Evolutionary conservation across 2,113 vertebrate genomes (phyloP).

Genomic region (Hylia prasina): DNA sequence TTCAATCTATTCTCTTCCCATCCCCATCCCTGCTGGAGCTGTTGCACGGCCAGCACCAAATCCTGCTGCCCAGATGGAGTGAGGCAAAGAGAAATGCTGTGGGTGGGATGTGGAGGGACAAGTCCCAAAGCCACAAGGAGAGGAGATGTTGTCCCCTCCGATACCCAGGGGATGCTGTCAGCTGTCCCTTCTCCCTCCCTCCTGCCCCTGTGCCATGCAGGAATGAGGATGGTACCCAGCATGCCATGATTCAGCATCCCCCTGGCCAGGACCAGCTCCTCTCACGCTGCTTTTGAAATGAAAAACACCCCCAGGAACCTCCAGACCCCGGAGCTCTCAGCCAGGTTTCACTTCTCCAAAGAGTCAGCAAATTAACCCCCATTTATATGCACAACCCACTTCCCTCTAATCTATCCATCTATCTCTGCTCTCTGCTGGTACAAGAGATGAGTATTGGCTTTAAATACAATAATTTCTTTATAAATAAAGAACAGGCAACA

Average conservation of each 20-base stretch:
- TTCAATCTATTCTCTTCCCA: background rate
- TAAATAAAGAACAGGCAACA: constrained; percentile 61
- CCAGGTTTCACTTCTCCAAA: constrained; percentile 1
- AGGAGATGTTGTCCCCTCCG: rapidly evolving
- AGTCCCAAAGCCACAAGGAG: background rate
- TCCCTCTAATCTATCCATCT: constrained; percentile 45
- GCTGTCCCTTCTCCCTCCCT: background rate
- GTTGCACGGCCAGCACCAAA: background rate
- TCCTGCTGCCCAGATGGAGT: background rate
- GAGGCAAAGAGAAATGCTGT: background rate
- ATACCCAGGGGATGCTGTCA: rapidly evolving
- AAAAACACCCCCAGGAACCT: background rate
- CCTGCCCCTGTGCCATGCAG: background rate
- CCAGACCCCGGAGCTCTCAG: background rate
- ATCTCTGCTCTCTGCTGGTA: constrained; percentile 37
- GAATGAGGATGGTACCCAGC: background rate
- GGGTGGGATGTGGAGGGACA: background rate
- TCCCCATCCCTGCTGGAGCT: background rate
- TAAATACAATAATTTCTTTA: constrained; percentile 62
- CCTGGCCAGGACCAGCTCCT: background rate
- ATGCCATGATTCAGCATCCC: rapidly evolving
- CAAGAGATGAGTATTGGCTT: constrained; percentile 52
- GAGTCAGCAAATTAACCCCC: constrained; percentile 53
- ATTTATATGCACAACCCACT: constrained; percentile 56
- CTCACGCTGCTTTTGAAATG: background rate